Base-by-base conservation (phyloP, 2,113 vertebrate species). In the Tetraodon nigroviridis region DNA sequence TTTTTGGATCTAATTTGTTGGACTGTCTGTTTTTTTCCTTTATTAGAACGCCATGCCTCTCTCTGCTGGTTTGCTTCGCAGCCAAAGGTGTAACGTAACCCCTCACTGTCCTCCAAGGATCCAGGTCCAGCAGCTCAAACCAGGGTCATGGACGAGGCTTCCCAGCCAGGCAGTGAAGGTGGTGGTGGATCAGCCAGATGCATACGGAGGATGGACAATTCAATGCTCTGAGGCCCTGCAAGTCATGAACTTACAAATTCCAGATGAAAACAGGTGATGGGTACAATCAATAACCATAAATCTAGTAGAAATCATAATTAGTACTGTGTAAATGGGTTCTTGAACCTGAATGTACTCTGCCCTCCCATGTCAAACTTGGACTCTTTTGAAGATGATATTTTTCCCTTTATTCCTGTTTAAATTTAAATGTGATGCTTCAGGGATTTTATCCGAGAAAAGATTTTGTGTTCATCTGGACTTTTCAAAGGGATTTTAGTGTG, bases 31-130 rank as follows among this genome's bases (percentile, higher is more conserved):
- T 48, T 48, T 59, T 3, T 44, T 57, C 18, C 54, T 69, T 11
- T 63, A 53, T 55, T 60, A 98, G 96, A 95, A 96, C 42, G 93
- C 91, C 61, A 92, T 97, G 93, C 95, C 96, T 0, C 83, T 98
- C 32, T 97, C 95, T 7, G 93, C 96, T 24, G 96, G 93, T 7
- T 78, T 96, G 58, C 94, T 98, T 84, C 92, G 92, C 84, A 95
- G 93, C 0, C 93, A 96, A 47, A 91, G 91, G 73, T 92, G 88
- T 76, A 96, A 96, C 44, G 76, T 90, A 0, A 79, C 87, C 7
- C 92, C 94, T n/a, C 93, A 94, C 62, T 96, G 95, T 32, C 94
- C 93, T 4, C 94, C 94, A 0, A 92, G 96, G 55, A 83, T 98
- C 21, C 92, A 93, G 6, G 93, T 98, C 19, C 95, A 97, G 46